Conservation (phyloP, 2,888 invertebrate species). For the Sericinus montela region DNA sequence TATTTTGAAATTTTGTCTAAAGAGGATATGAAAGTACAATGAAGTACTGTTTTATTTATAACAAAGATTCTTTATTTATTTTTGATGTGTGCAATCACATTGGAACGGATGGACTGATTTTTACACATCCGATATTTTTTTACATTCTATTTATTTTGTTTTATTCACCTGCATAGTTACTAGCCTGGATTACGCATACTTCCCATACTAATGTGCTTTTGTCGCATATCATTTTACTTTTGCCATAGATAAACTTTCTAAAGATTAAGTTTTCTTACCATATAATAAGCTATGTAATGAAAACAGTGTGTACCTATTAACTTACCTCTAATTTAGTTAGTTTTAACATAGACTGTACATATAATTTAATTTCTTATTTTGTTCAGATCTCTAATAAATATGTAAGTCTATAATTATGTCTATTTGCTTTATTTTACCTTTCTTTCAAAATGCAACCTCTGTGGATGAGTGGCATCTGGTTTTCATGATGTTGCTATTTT, state of each 20-base stretch:
- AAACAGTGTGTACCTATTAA: conserved; percentile 77
- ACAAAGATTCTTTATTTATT: conserved; percentile 35
- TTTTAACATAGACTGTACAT: conserved; percentile 81
- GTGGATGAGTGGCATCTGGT: too few species aligned
- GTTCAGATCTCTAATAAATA: conserved; percentile 81
- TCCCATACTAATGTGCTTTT: conserved; percentile 45
- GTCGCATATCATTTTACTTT: conserved; percentile 44
- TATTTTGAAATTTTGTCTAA: conserved; percentile 23
- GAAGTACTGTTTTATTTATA: conserved; percentile 49
- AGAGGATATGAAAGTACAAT: conserved; percentile 38
- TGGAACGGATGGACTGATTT: conserved; percentile 69
- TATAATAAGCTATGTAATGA: conserved; percentile 60
- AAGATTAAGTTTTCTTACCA: conserved; percentile 40
- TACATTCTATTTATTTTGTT: conserved; percentile 36
- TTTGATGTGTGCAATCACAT: conserved; percentile 60
- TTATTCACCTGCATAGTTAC: conserved; percentile 35
- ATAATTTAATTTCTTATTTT: conserved; percentile 81
- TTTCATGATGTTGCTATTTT: too few species aligned
- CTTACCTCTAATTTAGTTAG: conserved; percentile 78
- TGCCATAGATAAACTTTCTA: conserved; percentile 51
- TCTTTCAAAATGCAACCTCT: background rate
- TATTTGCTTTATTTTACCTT: conserved; percentile 26
- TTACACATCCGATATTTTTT: conserved; percentile 54
- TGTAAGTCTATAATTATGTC: conserved; percentile 68
- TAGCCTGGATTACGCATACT: conserved; percentile 39